Conservation (phyloP, 2,888 invertebrate species). For the Melieria crassipennis region DNA sequence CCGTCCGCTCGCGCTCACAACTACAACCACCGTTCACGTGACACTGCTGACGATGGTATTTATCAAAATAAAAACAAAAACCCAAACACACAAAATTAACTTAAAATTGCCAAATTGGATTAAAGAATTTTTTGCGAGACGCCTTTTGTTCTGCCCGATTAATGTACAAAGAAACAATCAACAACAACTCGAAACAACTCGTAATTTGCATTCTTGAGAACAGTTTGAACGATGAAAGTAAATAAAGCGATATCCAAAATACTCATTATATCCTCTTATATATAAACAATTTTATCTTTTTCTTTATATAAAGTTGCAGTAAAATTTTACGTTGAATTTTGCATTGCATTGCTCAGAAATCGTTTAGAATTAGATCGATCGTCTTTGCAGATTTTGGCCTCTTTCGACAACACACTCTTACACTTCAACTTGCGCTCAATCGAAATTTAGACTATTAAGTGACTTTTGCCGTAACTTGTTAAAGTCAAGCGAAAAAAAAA, state of each 20-base stretch:
- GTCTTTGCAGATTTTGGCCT: conserved; percentile 47
- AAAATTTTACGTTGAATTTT: conserved; percentile 6
- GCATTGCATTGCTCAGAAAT: too few relatives aligned
- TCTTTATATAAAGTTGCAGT: conserved; percentile 13
- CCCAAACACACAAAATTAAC: conserved; percentile 43
- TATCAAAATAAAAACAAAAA: conserved; percentile 57
- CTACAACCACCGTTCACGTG: conserved; percentile 40
- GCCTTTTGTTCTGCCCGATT: conserved; percentile 42
- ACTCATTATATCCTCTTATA: not conserved
- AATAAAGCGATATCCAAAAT: conserved; percentile 1
- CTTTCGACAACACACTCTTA: conserved; percentile 15
- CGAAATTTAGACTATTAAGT: conserved; percentile 41
- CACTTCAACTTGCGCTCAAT: conserved; percentile 15
- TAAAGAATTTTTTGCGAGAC: conserved; percentile 36
- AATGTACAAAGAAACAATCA: conserved; percentile 41
- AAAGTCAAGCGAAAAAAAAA: too few relatives aligned
- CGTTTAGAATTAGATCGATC: conserved; percentile 15
- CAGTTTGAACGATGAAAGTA: not conserved
- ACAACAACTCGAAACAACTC: conserved; percentile 26
- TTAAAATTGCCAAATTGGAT: conserved; percentile 48
- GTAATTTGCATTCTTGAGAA: not conserved
- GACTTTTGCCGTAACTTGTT: not conserved
- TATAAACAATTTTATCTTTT: too few relatives aligned
- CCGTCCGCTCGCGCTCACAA: conserved; percentile 18
- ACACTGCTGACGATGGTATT: conserved; percentile 56